Conservation (phyloP, 2,113 vertebrate species). For the Electrona antarctica region DNA sequence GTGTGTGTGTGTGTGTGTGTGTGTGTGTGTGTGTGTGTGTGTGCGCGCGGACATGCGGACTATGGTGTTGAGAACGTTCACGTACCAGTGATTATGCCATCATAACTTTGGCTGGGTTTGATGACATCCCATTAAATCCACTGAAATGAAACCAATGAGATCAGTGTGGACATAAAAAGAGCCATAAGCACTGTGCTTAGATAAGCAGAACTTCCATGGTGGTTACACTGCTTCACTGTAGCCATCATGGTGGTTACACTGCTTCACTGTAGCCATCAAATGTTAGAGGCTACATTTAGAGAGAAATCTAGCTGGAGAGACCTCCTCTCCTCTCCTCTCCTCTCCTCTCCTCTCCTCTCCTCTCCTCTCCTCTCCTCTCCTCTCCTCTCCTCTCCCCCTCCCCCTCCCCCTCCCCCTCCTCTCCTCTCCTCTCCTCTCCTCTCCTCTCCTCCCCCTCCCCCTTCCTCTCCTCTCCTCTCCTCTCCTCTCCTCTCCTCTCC, state of each 20-base stretch:
- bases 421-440: background rate
- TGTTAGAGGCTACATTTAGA: background rate
- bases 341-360: background rate
- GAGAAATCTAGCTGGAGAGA: background rate
- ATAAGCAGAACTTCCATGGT: background rate
- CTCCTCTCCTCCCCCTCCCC: background rate
- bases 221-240: background rate
- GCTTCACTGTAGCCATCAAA: background rate
- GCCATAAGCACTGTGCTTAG: background rate
- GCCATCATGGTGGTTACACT: background rate
- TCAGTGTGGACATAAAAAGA: background rate
- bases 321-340: background rate
- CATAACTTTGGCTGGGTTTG: background rate
- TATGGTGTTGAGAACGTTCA: background rate
- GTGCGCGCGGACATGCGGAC: background rate
- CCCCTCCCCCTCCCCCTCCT: too few species aligned
- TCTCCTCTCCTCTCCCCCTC: background rate
- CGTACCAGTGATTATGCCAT: background rate
- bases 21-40: too few species aligned
- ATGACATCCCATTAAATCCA: slow-evolving; percentile 7
- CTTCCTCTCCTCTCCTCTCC: background rate
- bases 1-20: too few species aligned
- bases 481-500: background rate
- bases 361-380: background rate
- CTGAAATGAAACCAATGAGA: slow-evolving; percentile 3